These are phyloP conservation scores for Coelinius sp. DNA, from an alignment of 2,888 invertebrate genomes.

Conservation along the genomic window DNA sequence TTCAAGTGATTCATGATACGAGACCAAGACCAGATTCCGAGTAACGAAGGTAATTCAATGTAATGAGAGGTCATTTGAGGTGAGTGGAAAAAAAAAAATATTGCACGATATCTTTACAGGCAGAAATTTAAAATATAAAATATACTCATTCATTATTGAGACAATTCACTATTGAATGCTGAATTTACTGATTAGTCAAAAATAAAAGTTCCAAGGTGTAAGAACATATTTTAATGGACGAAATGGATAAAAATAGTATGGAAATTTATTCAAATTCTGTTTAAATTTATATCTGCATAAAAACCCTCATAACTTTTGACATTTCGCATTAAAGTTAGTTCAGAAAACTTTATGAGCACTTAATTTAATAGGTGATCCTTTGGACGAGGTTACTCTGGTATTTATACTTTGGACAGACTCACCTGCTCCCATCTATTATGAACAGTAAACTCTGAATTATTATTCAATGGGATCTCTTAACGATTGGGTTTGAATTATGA, in stretches of 20 bases:
- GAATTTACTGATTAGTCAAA: too few species aligned
- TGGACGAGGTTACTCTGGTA: background rate
- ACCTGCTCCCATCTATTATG: conserved; percentile 6
- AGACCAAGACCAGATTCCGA: background rate
- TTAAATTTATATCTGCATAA: background rate
- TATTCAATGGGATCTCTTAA: background rate
- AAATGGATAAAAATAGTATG: background rate
- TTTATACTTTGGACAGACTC: background rate
- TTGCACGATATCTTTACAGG: too few species aligned
- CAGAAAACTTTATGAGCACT: background rate
- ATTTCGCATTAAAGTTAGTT: background rate
- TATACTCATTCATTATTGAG: too few species aligned
- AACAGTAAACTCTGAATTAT: background rate
- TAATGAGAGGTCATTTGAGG: background rate
- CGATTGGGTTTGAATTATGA: background rate
- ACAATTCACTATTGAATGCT: too few species aligned
- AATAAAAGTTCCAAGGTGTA: background rate
- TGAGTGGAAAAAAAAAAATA: background rate
- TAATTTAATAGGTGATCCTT: background rate
- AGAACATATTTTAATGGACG: background rate
- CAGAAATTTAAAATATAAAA: too few species aligned
- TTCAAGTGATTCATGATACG: background rate
- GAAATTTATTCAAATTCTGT: background rate
- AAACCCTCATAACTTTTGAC: background rate
- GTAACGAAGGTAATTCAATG: conserved; percentile 1